A percentile compares a stretch with the other conserved stretches of the same genome.
phyloP scores from a whole-genome alignment of 2,797 vertebrate species.

The Hephaestus fuliginosus region DNA sequence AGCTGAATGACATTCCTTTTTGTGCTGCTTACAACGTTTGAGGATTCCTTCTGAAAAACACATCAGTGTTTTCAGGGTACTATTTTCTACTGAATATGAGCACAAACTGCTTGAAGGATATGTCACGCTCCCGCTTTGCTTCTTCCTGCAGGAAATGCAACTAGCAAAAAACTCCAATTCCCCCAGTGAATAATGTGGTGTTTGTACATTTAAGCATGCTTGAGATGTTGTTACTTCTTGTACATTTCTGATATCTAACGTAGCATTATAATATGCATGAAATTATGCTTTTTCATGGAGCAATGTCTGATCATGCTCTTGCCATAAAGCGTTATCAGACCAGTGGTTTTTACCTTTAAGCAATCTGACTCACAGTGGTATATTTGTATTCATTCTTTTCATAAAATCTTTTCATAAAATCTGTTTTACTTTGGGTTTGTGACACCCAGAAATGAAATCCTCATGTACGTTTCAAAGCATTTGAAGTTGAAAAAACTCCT shows the following conservation, averaged over 20 bases:
- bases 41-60: slow-evolving; percentile 1
- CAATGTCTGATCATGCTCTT: background rate
- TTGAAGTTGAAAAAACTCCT: background rate
- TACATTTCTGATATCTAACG: slow-evolving; percentile 7
- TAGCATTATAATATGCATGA: slow-evolving; percentile 17
- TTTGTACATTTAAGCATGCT: slow-evolving; percentile 22
- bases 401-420: too few species aligned
- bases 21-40: background rate
- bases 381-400: background rate
- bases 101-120: background rate
- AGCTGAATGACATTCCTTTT: background rate
- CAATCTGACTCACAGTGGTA: background rate
- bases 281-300: slow-evolving; percentile 3
- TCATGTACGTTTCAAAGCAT: too few species aligned
- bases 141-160: background rate
- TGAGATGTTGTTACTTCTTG: slow-evolving; percentile 1
- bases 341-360: background rate
- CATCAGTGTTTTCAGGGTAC: background rate
- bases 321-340: background rate
- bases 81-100: background rate
- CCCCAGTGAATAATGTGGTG: slow-evolving; percentile 22
- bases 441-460: background rate
- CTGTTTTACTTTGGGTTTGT: background rate
- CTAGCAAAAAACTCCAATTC: slow-evolving; percentile 1
- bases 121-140: background rate